Evolutionary conservation across 2,113 vertebrate species (phyloP), one percentile per base, ranked within the genome.

Genomic region (Sebastes fasciatus): DNA sequence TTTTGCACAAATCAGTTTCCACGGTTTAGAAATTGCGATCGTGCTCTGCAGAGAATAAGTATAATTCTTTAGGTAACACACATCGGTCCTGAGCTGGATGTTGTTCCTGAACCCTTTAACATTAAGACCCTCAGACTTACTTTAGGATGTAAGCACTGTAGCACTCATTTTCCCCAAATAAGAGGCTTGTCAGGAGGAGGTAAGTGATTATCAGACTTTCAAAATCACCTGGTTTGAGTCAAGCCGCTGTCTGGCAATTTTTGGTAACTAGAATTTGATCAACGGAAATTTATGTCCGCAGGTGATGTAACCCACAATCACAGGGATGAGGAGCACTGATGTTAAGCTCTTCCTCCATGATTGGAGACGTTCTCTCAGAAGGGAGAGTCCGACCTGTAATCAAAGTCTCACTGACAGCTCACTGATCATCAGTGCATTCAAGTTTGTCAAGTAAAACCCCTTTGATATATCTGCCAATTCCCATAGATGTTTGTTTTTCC

Each of bases 1-100:
- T 65, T 61, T 49, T n/a, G 45, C 26, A 21, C 11, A 75, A 52
- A 80, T 85, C 11, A 10, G 26, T 79, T 64, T 43, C 65, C 10
- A 46, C 42, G 26, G 12, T 52, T 51, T 11, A 66, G 40, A 74
- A 64, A 4, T 8, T 70, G 43, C 19, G 45, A 67, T 5, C 0
- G 1, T 21, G 23, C 26, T 14, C 58, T 69, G 16, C 34, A 23
- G 13, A 48, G n/a, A 74, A 65, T 54, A 5, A 17, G 46, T 54
- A 2, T n/a, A 51, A 49, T 63, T 21, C 2, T 54, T 19, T 10
- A 48, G 23, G 19, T 26, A 73, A 23, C 4, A 66, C 40, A 46
- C 14, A 21, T 34, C 6, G 2, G 4, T 45, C 19, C 69, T 23
- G 26, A 46, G 6, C 4, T 23, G n/a, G 13, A 23, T 52, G 10